Evolutionary conservation across 2,888 invertebrate species (phyloP).

Genomic region (Spicauda simplicius): DNA sequence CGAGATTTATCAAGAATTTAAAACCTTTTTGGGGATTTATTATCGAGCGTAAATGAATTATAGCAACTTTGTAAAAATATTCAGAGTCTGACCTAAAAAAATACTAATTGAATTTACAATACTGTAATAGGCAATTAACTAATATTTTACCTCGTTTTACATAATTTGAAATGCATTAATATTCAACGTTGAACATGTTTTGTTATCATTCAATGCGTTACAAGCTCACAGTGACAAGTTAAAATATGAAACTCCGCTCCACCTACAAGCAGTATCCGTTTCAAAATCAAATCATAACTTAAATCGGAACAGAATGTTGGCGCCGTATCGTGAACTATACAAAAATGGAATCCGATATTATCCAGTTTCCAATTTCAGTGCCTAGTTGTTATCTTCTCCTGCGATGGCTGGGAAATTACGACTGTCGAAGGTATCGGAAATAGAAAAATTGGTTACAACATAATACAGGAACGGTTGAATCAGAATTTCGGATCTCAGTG

Average conservation of each 20-base stretch:
- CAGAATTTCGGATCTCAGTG: conserved; percentile 87
- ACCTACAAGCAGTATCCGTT: conserved; percentile 16
- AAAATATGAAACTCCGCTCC: neutral
- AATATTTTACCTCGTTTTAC: too few species aligned
- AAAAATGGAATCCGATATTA: conserved; percentile 30
- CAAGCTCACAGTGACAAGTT: neutral
- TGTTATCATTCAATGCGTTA: neutral
- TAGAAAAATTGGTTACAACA: conserved; percentile 85
- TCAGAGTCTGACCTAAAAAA: too few species aligned
- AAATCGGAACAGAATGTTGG: conserved; percentile 24
- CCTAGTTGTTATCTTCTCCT: conserved; percentile 77
- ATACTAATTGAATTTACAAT: too few species aligned
- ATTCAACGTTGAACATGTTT: too few species aligned
- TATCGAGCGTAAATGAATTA: too few species aligned
- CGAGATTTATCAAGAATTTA: too few species aligned
- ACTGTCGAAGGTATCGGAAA: conserved; percentile 89
- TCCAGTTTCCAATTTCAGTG: conserved; percentile 50
- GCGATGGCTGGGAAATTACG: conserved; percentile 86
- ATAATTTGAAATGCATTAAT: too few species aligned
- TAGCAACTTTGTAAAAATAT: too few species aligned
- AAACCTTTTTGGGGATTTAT: too few species aligned
- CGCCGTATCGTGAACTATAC: conserved; percentile 29
- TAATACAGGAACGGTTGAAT: conserved; percentile 85
- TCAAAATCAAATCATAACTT: conserved; percentile 29
- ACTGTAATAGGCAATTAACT: too few species aligned